Percentiles rank a stretch among this genome's conserved stretches.
phyloP scores from a whole-genome alignment of 2,888 invertebrate genomes.

The Megastigmus dorsalis region DNA sequence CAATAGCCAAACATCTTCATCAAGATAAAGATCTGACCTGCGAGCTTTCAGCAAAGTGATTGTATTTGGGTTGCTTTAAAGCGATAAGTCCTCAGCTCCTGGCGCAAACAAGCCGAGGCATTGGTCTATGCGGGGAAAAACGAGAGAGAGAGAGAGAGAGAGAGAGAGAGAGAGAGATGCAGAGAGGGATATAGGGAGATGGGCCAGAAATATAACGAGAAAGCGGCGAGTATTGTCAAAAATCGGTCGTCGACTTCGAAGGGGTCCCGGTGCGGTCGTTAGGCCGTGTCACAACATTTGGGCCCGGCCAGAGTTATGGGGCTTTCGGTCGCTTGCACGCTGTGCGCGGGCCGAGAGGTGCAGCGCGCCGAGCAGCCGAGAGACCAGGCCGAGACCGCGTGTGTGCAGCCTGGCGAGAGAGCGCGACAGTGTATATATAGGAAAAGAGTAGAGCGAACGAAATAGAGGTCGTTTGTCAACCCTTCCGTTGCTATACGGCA shows the following conservation, averaged over 20 bases:
- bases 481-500: background rate
- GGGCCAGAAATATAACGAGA: background rate
- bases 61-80: background rate
- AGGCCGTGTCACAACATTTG: constrained; percentile 72
- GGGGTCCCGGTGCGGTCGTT: constrained; percentile 51
- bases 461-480: constrained; percentile 23
- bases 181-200: background rate
- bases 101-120: too few relatives aligned
- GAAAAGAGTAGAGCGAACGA: background rate
- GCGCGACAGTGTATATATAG: too few relatives aligned
- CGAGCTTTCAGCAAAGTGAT: background rate
- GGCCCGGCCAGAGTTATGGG: constrained; percentile 67
- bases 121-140: too few relatives aligned
- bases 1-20: too few relatives aligned
- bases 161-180: background rate
- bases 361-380: too few relatives aligned
- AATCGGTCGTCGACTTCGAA: too few relatives aligned
- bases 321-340: too few relatives aligned
- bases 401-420: constrained; percentile 53
- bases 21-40: too few relatives aligned
- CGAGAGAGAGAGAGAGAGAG: background rate
- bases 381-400: too few relatives aligned
- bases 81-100: background rate
- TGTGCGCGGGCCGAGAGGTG: too few relatives aligned
- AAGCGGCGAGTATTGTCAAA: background rate